Percentiles rank a stretch among this genome's conserved stretches.
Evolutionary conservation across 2,113 vertebrate species (phyloP).

Genomic region (Castor canadensis): DNA sequence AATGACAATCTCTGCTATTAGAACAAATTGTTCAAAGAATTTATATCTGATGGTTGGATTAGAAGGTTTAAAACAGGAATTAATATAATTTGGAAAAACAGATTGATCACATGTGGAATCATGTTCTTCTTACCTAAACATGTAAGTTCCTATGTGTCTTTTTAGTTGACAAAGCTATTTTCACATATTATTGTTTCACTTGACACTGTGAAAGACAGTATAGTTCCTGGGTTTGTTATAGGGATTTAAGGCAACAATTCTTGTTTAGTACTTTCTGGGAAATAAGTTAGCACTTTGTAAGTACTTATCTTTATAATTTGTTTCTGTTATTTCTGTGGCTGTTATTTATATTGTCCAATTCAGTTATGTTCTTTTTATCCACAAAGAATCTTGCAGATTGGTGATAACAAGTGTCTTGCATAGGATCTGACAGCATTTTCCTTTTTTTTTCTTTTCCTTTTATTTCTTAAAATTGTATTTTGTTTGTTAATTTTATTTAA

Average conservation of each 20-base stretch:
- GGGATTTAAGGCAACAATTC: not conserved
- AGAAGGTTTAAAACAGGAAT: not conserved
- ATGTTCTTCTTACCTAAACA: not conserved
- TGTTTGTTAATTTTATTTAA: not conserved
- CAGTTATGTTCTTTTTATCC: not conserved
- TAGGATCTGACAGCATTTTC: not conserved
- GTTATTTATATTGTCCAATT: not conserved
- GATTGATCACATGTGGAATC: not conserved
- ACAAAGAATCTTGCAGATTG: not conserved
- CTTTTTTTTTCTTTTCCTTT: no score
- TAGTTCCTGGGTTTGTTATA: not conserved
- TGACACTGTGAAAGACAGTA: not conserved
- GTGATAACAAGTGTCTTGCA: not conserved
- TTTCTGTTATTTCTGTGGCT: not conserved
- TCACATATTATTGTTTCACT: not conserved
- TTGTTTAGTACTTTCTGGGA: not conserved
- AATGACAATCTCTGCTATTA: not conserved
- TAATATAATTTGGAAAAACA: not conserved
- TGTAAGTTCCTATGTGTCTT: not conserved
- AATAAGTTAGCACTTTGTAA: not conserved
- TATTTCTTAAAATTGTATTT: not conserved
- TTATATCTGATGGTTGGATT: not conserved
- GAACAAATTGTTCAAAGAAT: not conserved
- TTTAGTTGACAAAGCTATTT: not conserved
- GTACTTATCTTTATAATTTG: not conserved